These are phyloP conservation scores for Carpatolechia fugitivella DNA, from an alignment of 2,888 invertebrate genomes.

Conservation along the genomic window DNA sequence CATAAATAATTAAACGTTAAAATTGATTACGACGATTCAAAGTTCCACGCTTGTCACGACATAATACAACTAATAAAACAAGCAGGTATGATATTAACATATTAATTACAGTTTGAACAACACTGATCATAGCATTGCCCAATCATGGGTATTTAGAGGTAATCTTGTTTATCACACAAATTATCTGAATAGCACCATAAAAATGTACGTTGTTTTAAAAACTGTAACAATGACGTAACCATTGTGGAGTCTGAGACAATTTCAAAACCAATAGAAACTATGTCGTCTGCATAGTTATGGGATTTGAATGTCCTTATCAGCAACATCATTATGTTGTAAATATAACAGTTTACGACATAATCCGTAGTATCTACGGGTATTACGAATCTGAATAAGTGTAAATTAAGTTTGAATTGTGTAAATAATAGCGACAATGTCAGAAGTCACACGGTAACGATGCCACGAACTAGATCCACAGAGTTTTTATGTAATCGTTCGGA, in stretches of 20 bases:
- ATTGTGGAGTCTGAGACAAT: neutral
- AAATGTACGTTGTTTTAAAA: neutral
- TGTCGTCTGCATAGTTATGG: neutral
- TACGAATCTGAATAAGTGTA: neutral
- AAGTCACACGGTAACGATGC: conserved; percentile 59
- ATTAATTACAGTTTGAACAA: neutral
- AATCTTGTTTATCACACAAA: conserved; percentile 1
- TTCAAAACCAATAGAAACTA: neutral
- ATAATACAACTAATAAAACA: no score
- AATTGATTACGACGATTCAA: no score
- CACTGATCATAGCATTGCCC: neutral
- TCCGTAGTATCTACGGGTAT: neutral
- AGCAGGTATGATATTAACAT: no score
- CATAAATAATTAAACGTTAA: neutral
- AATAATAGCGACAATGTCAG: conserved; percentile 62
- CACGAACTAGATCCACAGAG: conserved; percentile 33
- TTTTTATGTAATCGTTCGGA: conserved; percentile 35
- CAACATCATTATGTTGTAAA: neutral
- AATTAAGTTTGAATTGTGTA: conserved; percentile 21
- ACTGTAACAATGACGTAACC: neutral
- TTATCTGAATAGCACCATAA: no score
- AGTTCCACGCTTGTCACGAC: no score
- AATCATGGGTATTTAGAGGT: conserved; percentile 2
- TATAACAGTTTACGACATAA: neutral
- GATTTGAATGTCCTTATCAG: neutral